Evolutionary conservation across 1,140 invertebrate species (phyloP).

Genomic region (Littorina saxatilis): DNA sequence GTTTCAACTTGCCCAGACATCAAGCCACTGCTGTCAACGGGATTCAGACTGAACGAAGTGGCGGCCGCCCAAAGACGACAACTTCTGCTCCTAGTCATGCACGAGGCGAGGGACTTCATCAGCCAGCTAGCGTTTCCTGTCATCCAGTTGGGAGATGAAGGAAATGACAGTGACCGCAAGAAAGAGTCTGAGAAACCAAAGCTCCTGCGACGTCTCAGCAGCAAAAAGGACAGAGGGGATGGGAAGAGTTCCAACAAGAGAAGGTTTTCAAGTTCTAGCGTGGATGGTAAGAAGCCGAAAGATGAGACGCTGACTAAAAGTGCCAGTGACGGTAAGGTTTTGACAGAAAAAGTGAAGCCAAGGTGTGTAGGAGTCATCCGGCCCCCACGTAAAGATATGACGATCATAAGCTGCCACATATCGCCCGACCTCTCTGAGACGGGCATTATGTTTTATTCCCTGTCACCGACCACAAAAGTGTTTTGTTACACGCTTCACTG

Average conservation of each 20-base stretch:
- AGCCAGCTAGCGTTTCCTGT: conserved; percentile 39
- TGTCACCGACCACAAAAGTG: neutral
- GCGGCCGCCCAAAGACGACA: conserved; percentile 7
- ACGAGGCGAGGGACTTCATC: conserved; percentile 19
- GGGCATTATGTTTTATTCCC: conserved; percentile 40
- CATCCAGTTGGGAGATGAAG: conserved; percentile 15
- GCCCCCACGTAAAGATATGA: conserved; percentile 41
- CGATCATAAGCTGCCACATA: conserved; percentile 45
- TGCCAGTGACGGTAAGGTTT: neutral
- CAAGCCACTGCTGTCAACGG: neutral
- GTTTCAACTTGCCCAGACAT: conserved; percentile 14
- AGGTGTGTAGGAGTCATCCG: conserved; percentile 31
- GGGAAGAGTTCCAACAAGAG: neutral
- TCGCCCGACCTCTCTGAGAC: conserved; percentile 42
- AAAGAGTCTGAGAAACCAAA: neutral
- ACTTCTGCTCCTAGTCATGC: conserved; percentile 36
- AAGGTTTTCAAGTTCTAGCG: neutral
- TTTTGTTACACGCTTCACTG: conserved; percentile 51
- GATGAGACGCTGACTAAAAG: neutral
- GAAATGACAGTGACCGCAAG: neutral
- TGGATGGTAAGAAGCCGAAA: neutral
- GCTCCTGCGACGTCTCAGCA: conserved; percentile 6
- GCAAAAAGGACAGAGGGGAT: neutral
- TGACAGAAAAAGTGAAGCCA: neutral
- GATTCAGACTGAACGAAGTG: conserved; percentile 33